Evolutionary conservation across 2,797 vertebrate species (phyloP), one percentile per base, ranked within the genome.

Genomic region (Meriones psammophilus): DNA sequence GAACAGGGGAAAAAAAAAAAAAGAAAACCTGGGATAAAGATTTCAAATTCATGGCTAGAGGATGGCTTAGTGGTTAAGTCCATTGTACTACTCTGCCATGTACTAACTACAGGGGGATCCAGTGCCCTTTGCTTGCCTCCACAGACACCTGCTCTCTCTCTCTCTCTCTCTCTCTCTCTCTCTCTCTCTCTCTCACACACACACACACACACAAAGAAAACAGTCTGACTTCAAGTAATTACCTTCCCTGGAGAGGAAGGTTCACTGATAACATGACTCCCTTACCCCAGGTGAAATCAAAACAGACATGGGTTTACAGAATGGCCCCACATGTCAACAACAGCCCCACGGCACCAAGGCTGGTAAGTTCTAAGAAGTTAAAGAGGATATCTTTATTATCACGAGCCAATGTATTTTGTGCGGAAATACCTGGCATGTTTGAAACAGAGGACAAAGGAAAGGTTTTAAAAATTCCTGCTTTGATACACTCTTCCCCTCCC

Each of bases 271-370:
- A 17, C 62, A 8, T 0, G 2, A 20, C 26, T 42, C 28, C 60
- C 20, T 10, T 42, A 28, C 26, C 0, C 39, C 20, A 1, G 12
- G 39, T 13, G 7, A 30, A 24, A 33, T 62, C 39, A 9, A 3
- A 33, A 22, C 0, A 14, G 1, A 18, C 2, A 0, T 0, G 0
- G 0, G 5, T 20, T 9, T 12, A 5, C 1, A 12, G 84, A 42
- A 26, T 18, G 7, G 39, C 0, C 36, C 46, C 1, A 2, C 0
- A 0, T 0, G 3, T 4, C 56, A 26, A 1, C 62, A 5, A 0
- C 5, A 28, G 7, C 74, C 84, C 3, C 15, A 1, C 50, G 3
- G 0, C 0, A 9, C 42, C 84, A 15, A 50, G 30, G 14, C 9
- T 0, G 0, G 2, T 9, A 2, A 73, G 7, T 50, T 90, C 66